Evolutionary conservation across 2,797 vertebrate species (phyloP), one percentile per base, ranked within the genome.

Genomic region (Peromyscus attwateri): DNA sequence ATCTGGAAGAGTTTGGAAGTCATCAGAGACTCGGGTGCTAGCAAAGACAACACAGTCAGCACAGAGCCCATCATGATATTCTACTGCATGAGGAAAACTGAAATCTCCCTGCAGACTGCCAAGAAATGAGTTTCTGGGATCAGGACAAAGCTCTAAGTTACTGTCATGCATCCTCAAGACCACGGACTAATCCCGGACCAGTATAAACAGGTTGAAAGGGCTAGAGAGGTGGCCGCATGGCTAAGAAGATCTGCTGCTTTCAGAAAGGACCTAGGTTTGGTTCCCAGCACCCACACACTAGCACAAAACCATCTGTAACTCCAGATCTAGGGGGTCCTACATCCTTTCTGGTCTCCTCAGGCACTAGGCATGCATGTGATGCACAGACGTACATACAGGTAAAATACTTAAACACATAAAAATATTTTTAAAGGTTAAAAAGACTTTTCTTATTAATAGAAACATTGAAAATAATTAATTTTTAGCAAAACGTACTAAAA

Each of bases 401-500:
- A 89, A 89, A 75, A 89, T 25, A 29, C 8, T 55, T 25, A 40
- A 17, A 40, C n/a, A 29, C 49, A 71, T 87, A 29, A 87, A 71
- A 87, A 57, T 40, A 82, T 55, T 68, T 25, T 14, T 52, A 43
- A 76, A 75, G 60, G 29, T 43, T 43, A 76, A 43, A 75, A 73
- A 75, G 83, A 25, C 31, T 49, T 46, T 68, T 49, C 43, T 87
- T 87, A 64, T 52, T 70, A 70, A 70, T n/a, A 87, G 21, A 87
- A 87, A 25, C 43, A 87, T 87, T 68, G 34, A n/a, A 85, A 87
- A 31, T 12, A 87, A 87, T 70, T 87, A 34, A 1, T 16, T 31
- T 95, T 85, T 87, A 75, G 77, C 82, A 97, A 89, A 80, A 82
- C 21, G 10, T 79, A 87, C 7, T 80, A 57, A 95, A 71, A 13